Base-by-base conservation (phyloP, 1,140 invertebrate species). In the Neelides sp. region DNA sequence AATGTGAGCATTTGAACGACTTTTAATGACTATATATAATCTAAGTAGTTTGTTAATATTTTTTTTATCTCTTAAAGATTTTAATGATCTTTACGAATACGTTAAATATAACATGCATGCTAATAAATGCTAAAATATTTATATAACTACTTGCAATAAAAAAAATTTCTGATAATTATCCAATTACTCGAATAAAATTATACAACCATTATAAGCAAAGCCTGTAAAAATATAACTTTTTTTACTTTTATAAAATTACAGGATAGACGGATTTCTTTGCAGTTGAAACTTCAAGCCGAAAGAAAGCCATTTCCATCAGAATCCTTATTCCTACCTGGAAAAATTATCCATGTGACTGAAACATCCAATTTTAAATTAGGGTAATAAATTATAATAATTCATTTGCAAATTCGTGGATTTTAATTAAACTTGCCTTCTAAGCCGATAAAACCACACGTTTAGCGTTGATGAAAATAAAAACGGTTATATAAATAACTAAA, bases 251-350 rank as follows among this genome's bases (percentile, higher is more conserved):
- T 13, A 39, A 5, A 39, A 39, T 39, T 5, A 8, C 15, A 39
- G 8, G 8, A 39, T 39, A 15, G 37, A 39, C 13, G 13, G 5
- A 15, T 39, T 15, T 15, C 19, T 4, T n/a, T 44, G 5, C 20
- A 23, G 7, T 12, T 13, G 41, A 44, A 20, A 44, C 10, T 20
- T 20, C 8, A 83, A 52, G 73, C 83, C 41, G 72, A 76, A 35
- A 71, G 71, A 52, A 72, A 81, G 59, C 71, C 80, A 52, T 82
- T 78, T 62, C 81, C 79, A 1, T 73, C 75, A 60, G 75, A 75
- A 13, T 69, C 76, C 51, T 68, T 85, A 12, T 84, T 75, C 62
- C 78, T 75, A 19, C 77, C 80, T 2, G 83, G 82, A 12, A 73
- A 74, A 52, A 83, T 85, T 55, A 66, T 85, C 22, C 80, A 85